These are phyloP conservation scores for Panthera uncia DNA, from an alignment of 2,113 vertebrate species.

Conservation along the genomic window DNA sequence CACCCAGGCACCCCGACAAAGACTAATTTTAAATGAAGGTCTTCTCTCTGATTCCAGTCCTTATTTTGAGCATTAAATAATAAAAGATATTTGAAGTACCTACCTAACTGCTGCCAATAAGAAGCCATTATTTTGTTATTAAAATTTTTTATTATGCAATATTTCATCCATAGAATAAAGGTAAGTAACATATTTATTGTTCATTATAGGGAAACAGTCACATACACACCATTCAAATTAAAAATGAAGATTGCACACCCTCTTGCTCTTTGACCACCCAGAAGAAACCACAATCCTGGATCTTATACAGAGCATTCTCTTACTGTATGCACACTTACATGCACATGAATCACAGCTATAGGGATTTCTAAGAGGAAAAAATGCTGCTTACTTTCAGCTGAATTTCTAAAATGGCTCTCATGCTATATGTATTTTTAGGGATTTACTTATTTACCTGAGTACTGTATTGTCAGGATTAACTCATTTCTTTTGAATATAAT, in stretches of 20 bases:
- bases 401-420: background rate
- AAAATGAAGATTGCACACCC: background rate
- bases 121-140: background rate
- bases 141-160: background rate
- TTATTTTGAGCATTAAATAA: background rate
- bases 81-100: background rate
- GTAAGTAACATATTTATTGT: background rate
- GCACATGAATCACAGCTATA: background rate
- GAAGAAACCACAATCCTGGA: background rate
- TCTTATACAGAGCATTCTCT: background rate
- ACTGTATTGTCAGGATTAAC: background rate
- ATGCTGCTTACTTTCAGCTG: background rate
- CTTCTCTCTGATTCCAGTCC: background rate
- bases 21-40: background rate
- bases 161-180: background rate
- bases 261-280: background rate
- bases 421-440: background rate
- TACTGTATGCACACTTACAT: background rate
- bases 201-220: background rate
- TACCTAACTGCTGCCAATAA: background rate
- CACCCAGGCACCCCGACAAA: background rate
- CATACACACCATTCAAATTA: background rate
- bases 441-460: background rate
- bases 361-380: background rate
- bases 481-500: background rate